Percentiles rank a stretch among this genome's conserved stretches.
Conservation (phyloP, 2,797 vertebrate genomes). For the Xiphophorus birchmanni region DNA sequence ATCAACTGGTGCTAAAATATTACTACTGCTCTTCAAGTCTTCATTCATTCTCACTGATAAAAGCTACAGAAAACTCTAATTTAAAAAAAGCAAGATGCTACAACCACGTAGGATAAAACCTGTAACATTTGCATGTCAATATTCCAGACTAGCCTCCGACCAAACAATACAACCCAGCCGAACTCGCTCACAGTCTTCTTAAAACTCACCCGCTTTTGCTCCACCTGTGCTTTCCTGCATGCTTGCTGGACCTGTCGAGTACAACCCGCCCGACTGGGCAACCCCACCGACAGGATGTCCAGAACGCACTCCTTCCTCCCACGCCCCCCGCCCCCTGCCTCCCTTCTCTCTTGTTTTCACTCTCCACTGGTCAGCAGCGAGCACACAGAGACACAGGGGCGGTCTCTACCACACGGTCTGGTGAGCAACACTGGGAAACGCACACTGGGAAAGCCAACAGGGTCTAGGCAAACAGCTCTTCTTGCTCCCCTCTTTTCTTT, state of each 20-base stretch:
- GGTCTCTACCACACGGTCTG: slow-evolving; percentile 70
- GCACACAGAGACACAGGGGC: slow-evolving; percentile 61
- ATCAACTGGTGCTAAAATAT: slow-evolving; percentile 17
- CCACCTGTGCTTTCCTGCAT: slow-evolving; percentile 81
- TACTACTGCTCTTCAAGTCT: neutral
- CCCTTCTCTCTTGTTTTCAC: slow-evolving; percentile 54
- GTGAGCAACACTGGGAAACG: slow-evolving; percentile 74
- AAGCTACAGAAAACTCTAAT: slow-evolving; percentile 1
- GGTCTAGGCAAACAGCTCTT: slow-evolving; percentile 73
- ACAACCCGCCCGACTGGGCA: slow-evolving; percentile 44
- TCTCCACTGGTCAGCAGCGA: slow-evolving; percentile 71
- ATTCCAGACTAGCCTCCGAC: neutral
- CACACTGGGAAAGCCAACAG: slow-evolving; percentile 71
- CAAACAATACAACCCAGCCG: slow-evolving; percentile 27
- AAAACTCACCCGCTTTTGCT: slow-evolving; percentile 75
- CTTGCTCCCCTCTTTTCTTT: slow-evolving; percentile 63
- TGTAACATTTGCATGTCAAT: slow-evolving; percentile 3
- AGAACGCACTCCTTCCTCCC: slow-evolving; percentile 41
- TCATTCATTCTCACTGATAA: neutral
- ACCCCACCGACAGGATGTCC: slow-evolving; percentile 65
- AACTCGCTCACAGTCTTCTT: slow-evolving; percentile 29
- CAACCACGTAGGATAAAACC: neutral
- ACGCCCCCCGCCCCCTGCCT: slow-evolving; percentile 10
- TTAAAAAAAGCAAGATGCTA: neutral
- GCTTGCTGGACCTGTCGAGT: slow-evolving; percentile 58